These are phyloP conservation scores for Gari tellinella DNA, from an alignment of 2,888 invertebrate genomes.

Conservation along the genomic window DNA sequence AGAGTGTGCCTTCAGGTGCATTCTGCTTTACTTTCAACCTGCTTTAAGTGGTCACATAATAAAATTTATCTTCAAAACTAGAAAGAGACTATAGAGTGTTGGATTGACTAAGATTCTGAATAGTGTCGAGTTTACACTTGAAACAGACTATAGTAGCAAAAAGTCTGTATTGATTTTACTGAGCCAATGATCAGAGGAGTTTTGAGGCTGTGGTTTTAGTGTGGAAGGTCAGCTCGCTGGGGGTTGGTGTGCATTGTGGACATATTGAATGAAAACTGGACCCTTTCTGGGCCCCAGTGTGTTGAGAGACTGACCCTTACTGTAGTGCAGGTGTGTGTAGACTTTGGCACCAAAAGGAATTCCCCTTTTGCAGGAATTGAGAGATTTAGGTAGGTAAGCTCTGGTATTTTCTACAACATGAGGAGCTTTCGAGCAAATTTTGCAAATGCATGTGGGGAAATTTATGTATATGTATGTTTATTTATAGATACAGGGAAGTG, in stretches of 20 bases:
- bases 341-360: too few relatives aligned
- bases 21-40: too few relatives aligned
- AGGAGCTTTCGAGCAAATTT: neutral
- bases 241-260: slow-evolving; percentile 8
- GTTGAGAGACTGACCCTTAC: neutral
- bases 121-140: neutral
- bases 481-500: slow-evolving; percentile 28
- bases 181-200: slow-evolving; percentile 13
- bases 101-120: too few relatives aligned
- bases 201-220: neutral
- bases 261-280: slow-evolving; percentile 2
- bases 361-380: too few relatives aligned
- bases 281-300: slow-evolving; percentile 9
- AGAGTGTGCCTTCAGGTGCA: too few relatives aligned
- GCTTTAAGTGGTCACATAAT: too few relatives aligned
- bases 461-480: slow-evolving; percentile 40
- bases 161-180: slow-evolving; percentile 27
- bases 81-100: too few relatives aligned
- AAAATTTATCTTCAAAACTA: too few relatives aligned
- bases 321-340: slow-evolving; percentile 10
- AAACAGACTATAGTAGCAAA: slow-evolving; percentile 29
- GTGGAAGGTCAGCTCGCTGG: neutral
- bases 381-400: too few relatives aligned
- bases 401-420: neutral
- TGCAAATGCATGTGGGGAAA: slow-evolving; percentile 26